Evolutionary conservation across 2,113 vertebrate genomes (phyloP).

Genomic region (Tychaedon coryphoeus): DNA sequence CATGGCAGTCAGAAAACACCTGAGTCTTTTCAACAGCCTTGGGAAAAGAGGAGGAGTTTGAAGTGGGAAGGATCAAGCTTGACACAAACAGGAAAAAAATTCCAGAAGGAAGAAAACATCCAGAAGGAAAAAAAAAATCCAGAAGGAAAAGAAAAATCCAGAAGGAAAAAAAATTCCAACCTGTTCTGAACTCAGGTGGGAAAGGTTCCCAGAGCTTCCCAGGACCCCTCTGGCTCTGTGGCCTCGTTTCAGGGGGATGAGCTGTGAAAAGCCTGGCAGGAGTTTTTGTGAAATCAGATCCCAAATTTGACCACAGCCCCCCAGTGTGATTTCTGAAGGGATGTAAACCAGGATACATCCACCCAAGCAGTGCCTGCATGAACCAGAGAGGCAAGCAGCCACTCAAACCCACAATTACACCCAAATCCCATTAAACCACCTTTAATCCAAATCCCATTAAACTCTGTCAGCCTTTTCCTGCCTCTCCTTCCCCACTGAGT

Average conservation of each 20-base stretch:
- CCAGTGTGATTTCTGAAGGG: not conserved
- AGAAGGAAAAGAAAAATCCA: not conserved
- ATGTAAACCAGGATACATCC: not conserved
- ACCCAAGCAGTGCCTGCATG: not conserved
- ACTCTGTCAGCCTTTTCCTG: not conserved
- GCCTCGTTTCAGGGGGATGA: not conserved
- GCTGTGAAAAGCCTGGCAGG: not conserved
- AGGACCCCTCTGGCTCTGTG: not conserved
- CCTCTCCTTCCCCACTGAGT: not conserved
- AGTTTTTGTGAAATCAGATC: too few species aligned
- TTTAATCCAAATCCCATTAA: not conserved
- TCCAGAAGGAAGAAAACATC: not conserved
- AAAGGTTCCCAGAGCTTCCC: not conserved
- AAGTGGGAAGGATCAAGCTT: not conserved
- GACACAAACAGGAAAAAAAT: not conserved
- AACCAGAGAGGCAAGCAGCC: not conserved
- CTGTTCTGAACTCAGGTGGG: not conserved
- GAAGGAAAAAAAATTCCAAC: not conserved
- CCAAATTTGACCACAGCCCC: accelerated
- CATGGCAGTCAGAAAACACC: not conserved
- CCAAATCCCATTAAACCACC: conserved; percentile 7
- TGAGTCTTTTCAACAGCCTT: not conserved
- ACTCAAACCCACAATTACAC: not conserved
- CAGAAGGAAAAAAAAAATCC: not conserved
- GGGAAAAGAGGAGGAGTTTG: not conserved